A percentile compares a stretch with the other conserved stretches of the same genome.
phyloP scores from a whole-genome alignment of 1,140 invertebrate species.

The Acromyrmex charruanus region DNA sequence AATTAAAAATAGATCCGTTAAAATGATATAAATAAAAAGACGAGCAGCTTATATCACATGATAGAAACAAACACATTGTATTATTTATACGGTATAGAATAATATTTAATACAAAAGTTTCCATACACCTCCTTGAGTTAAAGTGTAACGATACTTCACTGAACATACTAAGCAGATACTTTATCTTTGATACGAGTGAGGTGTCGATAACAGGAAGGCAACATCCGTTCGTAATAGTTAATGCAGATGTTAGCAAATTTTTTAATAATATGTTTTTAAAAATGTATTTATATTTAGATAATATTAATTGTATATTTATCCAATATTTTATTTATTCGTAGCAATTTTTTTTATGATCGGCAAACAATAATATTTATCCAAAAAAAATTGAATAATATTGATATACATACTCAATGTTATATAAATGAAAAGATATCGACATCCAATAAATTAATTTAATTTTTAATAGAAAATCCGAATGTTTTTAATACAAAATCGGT shows the following conservation, averaged over 20 bases:
- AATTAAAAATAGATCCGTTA: neutral
- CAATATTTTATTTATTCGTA: neutral
- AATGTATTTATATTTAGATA: neutral
- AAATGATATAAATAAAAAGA: neutral
- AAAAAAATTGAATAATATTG: neutral
- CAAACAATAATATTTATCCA: neutral
- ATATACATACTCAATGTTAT: neutral
- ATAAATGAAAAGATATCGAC: neutral
- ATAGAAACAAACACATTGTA: neutral
- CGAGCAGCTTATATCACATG: too few relatives aligned
- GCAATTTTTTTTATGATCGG: neutral
- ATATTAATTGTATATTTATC: neutral
- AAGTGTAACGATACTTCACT: constrained; percentile 25
- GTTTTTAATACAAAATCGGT: neutral
- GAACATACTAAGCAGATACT: constrained; percentile 34
- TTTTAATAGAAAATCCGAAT: neutral
- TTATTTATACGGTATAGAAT: neutral
- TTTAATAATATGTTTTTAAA: neutral
- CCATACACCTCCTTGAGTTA: neutral
- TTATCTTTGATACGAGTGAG: constrained; percentile 39
- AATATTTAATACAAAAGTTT: neutral
- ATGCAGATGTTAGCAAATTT: constrained; percentile 25
- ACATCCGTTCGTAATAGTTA: neutral
- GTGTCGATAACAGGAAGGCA: constrained; percentile 48
- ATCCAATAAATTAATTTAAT: neutral